Conservation (phyloP, 1,140 invertebrate species). For the Anadara kagoshimensis region DNA sequence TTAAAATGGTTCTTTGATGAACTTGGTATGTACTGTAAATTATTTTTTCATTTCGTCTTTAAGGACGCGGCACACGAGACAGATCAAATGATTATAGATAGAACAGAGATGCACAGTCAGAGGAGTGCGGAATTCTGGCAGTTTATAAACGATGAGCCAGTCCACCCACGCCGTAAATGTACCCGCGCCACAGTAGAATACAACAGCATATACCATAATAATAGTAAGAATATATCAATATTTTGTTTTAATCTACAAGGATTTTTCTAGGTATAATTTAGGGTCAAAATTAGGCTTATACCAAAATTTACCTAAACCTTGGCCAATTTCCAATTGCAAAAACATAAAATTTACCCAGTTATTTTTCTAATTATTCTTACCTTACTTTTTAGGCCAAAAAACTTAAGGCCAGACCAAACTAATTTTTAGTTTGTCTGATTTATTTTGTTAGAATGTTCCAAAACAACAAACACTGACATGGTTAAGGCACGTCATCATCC, state of each 20-base stretch:
- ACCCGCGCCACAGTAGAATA: constrained; percentile 55
- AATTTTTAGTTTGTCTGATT: too few species aligned
- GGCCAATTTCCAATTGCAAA: too few species aligned
- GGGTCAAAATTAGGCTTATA: too few species aligned
- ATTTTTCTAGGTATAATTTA: too few species aligned
- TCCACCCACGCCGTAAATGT: constrained; percentile 28
- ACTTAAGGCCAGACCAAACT: too few species aligned
- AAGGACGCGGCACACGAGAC: constrained; percentile 42
- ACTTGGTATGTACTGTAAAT: neutral
- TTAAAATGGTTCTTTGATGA: neutral
- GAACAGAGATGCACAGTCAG: constrained; percentile 40
- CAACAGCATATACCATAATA: constrained; percentile 64
- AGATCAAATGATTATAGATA: constrained; percentile 28
- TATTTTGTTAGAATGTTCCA: too few species aligned
- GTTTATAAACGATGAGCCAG: constrained; percentile 30
- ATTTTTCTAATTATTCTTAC: too few species aligned
- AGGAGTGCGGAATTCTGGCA: constrained; percentile 40
- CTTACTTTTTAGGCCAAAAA: too few species aligned
- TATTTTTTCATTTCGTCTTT: neutral
- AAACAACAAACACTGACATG: too few species aligned
- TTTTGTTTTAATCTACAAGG: neutral
- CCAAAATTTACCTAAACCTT: too few species aligned
- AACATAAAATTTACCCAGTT: too few species aligned
- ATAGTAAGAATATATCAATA: constrained; percentile 39
- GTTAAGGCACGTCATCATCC: too few species aligned